Evolutionary conservation across 2,113 vertebrate species (phyloP).

Genomic region (Acrocephalus kingi): DNA sequence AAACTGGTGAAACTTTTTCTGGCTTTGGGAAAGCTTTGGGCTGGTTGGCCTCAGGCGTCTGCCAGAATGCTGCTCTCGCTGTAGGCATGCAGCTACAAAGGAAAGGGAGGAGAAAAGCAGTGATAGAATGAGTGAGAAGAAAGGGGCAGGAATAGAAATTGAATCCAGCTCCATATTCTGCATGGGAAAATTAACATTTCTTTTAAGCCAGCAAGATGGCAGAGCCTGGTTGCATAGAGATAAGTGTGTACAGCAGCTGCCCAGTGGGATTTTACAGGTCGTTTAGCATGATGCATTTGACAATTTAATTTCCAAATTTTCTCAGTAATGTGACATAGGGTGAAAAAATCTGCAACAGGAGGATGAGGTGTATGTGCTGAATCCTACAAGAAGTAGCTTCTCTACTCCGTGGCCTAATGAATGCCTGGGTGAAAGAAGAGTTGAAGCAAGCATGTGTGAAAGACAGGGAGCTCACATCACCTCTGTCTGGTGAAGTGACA

Average conservation of each 20-base stretch:
- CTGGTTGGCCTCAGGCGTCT: not conserved
- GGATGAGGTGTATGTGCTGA: not conserved
- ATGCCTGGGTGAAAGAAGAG: not conserved
- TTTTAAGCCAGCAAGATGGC: constrained; percentile 34
- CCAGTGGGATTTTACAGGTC: not conserved
- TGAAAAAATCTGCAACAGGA: not conserved
- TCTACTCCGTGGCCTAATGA: not conserved
- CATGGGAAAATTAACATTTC: constrained; percentile 49
- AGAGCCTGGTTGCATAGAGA: constrained; percentile 48
- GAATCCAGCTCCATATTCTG: not conserved
- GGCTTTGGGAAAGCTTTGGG: not conserved
- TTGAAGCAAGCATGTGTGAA: not conserved
- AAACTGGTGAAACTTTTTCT: not conserved
- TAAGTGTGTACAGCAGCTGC: constrained; percentile 37
- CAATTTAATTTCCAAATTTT: not conserved
- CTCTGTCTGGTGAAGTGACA: not conserved
- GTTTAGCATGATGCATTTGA: constrained; percentile 22
- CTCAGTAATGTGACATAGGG: not conserved
- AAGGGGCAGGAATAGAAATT: not conserved
- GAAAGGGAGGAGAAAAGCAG: not conserved
- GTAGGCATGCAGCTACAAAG: not conserved
- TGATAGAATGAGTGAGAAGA: not conserved
- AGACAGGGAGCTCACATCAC: not conserved
- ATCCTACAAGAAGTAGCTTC: not conserved
- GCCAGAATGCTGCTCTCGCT: not conserved